These are phyloP conservation scores for Mycogona germanica DNA, from an alignment of 2,888 invertebrate genomes.

Conservation along the genomic window DNA sequence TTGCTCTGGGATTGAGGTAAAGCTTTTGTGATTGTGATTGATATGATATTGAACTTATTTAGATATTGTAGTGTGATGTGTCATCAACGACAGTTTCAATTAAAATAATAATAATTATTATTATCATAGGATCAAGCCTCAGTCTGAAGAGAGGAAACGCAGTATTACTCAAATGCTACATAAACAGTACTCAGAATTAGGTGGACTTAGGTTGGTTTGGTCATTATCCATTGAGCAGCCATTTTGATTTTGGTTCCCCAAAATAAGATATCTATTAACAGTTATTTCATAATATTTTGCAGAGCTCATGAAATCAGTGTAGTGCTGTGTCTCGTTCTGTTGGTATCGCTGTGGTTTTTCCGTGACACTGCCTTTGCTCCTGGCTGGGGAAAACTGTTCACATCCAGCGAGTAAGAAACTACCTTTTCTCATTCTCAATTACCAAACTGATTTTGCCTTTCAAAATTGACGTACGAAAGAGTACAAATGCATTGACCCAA, in stretches of 20 bases:
- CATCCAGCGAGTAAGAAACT: not conserved
- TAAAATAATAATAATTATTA: not conserved
- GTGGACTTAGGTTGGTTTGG: slow-evolving; percentile 42
- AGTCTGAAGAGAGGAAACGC: not conserved
- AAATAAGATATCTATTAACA: not conserved
- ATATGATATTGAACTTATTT: too few species aligned
- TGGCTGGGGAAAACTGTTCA: slow-evolving; percentile 56
- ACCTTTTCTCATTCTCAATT: not conserved
- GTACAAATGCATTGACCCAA: too few species aligned
- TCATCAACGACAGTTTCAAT: not conserved
- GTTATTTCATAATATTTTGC: slow-evolving; percentile 22
- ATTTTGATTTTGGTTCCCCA: not conserved
- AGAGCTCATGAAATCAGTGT: slow-evolving; percentile 29
- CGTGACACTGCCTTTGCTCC: slow-evolving; percentile 72
- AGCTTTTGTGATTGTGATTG: too few species aligned
- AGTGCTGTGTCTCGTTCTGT: slow-evolving; percentile 36
- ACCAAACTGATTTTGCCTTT: not conserved
- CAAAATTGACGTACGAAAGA: not conserved
- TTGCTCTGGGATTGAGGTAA: slow-evolving; percentile 10
- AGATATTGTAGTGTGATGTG: not conserved
- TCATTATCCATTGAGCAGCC: not conserved
- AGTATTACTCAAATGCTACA: slow-evolving; percentile 46
- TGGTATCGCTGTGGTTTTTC: slow-evolving; percentile 78
- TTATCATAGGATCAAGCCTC: not conserved
- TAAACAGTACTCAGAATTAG: slow-evolving; percentile 61